Evolutionary conservation across 2,797 vertebrate species (phyloP).

Genomic region (Pterois miles): DNA sequence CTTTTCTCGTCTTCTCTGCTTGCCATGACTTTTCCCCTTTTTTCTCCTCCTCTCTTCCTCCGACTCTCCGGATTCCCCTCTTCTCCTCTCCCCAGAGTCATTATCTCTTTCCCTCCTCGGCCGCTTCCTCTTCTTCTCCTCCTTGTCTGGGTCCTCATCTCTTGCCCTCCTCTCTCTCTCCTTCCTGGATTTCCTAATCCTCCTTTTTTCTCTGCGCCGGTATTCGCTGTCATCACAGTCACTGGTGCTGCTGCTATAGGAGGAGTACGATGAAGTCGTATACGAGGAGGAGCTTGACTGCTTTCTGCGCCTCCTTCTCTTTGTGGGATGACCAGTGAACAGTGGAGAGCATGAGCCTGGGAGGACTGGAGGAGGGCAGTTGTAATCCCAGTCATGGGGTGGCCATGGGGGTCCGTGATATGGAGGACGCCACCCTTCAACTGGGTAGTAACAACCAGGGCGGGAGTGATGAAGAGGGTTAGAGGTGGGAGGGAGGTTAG

Average conservation of each 20-base stretch:
- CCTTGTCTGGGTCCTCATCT: conserved; percentile 47
- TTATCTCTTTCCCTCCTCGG: conserved; percentile 22
- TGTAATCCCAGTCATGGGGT: conserved; percentile 31
- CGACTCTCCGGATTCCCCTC: conserved; percentile 52
- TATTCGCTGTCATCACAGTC: conserved; percentile 61
- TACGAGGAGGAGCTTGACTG: conserved; percentile 59
- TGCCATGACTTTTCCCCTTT: conserved; percentile 34
- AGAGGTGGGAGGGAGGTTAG: neutral
- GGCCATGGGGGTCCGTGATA: conserved; percentile 27
- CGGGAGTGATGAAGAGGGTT: conserved; percentile 21
- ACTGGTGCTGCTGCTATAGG: conserved; percentile 57
- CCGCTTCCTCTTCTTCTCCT: conserved; percentile 53
- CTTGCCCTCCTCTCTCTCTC: conserved; percentile 41
- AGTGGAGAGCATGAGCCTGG: neutral
- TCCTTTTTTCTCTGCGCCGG: conserved; percentile 54
- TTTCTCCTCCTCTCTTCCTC: conserved; percentile 45
- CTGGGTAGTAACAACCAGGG: conserved; percentile 16
- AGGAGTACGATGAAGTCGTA: conserved; percentile 50
- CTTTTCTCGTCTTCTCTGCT: conserved; percentile 39
- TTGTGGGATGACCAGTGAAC: conserved; percentile 1
- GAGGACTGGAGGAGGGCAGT: conserved; percentile 23
- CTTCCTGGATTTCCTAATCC: conserved; percentile 44
- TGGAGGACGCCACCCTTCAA: conserved; percentile 30
- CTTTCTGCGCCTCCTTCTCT: conserved; percentile 33
- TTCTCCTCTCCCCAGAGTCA: conserved; percentile 45